These are phyloP conservation scores for Drosophila ironensis DNA, from an alignment of 1,140 invertebrate genomes.

Conservation along the genomic window DNA sequence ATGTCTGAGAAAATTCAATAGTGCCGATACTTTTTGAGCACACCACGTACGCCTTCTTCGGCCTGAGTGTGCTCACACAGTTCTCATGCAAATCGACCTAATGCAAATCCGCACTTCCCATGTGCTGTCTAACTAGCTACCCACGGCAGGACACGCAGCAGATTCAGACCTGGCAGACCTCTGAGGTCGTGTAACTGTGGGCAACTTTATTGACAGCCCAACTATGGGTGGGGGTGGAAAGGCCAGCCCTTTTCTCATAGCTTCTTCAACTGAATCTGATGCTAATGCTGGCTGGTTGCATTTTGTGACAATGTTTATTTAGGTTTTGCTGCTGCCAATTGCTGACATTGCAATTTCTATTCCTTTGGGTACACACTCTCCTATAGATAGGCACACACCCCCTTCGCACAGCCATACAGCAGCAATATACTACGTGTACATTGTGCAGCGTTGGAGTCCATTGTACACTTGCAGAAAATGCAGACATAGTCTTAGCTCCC, in stretches of 20 bases:
- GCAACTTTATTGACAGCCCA: constrained; percentile 76
- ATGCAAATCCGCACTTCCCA: constrained; percentile 68
- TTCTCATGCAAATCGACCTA: constrained; percentile 46
- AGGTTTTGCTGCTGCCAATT: constrained; percentile 80
- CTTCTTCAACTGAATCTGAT: constrained; percentile 14
- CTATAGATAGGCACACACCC: constrained; percentile 25
- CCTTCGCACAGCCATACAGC: constrained; percentile 2
- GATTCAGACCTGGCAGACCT: neutral
- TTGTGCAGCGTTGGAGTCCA: constrained; percentile 71
- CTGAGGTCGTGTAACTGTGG: constrained; percentile 47
- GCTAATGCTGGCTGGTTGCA: constrained; percentile 44
- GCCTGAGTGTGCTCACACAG: constrained; percentile 13
- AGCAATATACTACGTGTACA: constrained; percentile 66
- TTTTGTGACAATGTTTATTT: constrained; percentile 81
- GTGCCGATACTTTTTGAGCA: no score
- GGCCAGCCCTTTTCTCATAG: constrained; percentile 39
- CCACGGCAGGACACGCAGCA: constrained; percentile 55
- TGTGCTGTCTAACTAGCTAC: constrained; percentile 64
- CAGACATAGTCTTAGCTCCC: no score
- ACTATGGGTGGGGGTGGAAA: constrained; percentile 20
- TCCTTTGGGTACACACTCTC: constrained; percentile 55
- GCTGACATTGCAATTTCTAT: constrained; percentile 81
- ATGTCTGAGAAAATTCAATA: no score
- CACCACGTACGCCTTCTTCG: constrained; percentile 37
- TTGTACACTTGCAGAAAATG: constrained; percentile 49